Base-by-base conservation (phyloP, 2,113 vertebrate genomes). In the Origma solitaria region DNA sequence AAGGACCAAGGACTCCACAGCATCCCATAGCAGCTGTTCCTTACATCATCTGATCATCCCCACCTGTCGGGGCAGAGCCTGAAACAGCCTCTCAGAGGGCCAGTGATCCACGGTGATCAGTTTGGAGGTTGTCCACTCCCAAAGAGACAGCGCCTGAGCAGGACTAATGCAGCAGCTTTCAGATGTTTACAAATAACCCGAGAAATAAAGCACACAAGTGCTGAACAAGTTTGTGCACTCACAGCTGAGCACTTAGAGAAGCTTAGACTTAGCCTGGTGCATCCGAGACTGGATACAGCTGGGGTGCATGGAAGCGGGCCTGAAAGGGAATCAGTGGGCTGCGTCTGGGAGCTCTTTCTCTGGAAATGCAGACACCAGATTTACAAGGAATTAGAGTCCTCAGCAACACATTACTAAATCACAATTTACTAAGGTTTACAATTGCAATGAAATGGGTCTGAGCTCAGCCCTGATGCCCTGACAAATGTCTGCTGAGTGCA, bases 221-320 rank as follows among this genome's bases (percentile, higher is more conserved):
- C 40, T 12, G 73, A 54, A 37, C 21, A 37, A 33, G 22, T 65
- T 12, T 45, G 50, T 9, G 22, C 69, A 11, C 35, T 37, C 33
- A 21, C 19, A 44, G 10, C 9, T 8, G 72, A 70, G 20, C 40
- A 21, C 33, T 27, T 28, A 13, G 9, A 72, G 49, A 8, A 8
- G 8, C 22, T 35, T 18, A 11, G 31, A 11, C 18, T 47, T 7
- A 7, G 11, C 2, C 7, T 27, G 9, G 13, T 12, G 30, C 20
- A 49, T 22, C n/a, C 17, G 28, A 18, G 38, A 7, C 27, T 7
- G 45, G 53, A 4, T 6, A 6, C 0, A 37, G 24, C 12, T 19
- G 3, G 1, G 1, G 4, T 9, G 18, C 6, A 5, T 3, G 68
- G 53, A 35, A 60, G 19, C 1, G 2, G n/a, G 45, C 51, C 12